Base-by-base conservation (phyloP, 2,888 invertebrate species). In the Norana najaformis region DNA sequence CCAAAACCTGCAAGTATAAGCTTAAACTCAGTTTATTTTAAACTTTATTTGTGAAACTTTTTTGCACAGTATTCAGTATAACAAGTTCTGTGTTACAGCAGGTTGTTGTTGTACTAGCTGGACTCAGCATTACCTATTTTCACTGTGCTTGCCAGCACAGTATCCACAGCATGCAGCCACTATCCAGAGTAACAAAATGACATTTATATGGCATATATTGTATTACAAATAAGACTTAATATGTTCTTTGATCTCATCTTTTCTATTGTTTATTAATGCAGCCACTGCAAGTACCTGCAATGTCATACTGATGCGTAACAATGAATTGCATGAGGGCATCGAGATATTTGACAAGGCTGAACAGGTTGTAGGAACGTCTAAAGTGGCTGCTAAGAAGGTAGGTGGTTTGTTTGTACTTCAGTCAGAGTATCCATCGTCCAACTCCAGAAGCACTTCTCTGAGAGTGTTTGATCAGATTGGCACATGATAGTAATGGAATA, bases 281-380 rank as follows among this genome's bases (percentile, higher is more conserved):
- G 95, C 95, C 8, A 93, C 93, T 35, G 95, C 95, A 41, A 95
- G 95, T 92, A 93, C 94, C 0, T 94, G 94, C 91, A 96, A 96
- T 93, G 95, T 95, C 8, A 90, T 96, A 36, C 93, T 95, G 91
- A 96, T 96, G 95, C 93, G 95, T 89, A 95, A 95, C 92, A 95
- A 93, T 91, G 95, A 95, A 91, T 92, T 95, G 39, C 92, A 93
- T 18, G 94, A 94, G 53, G 95, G 96, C 20, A 95, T 96, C 90
- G 95, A 95, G 38, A 95, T 96, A 4, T 93, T 94, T 90, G 95
- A 95, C 91, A 93, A 93, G 53, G 91, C 94, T 36, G 94, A 94
- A 18, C 94, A 94, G 53, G 93, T 94, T 1, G 93, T 96, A 8
- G 95, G 95, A n/a, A 94, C 95, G 0, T 95, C 95, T 20, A 94